These are phyloP conservation scores for Atta texana DNA, from an alignment of 1,140 invertebrate species.

Conservation along the genomic window DNA sequence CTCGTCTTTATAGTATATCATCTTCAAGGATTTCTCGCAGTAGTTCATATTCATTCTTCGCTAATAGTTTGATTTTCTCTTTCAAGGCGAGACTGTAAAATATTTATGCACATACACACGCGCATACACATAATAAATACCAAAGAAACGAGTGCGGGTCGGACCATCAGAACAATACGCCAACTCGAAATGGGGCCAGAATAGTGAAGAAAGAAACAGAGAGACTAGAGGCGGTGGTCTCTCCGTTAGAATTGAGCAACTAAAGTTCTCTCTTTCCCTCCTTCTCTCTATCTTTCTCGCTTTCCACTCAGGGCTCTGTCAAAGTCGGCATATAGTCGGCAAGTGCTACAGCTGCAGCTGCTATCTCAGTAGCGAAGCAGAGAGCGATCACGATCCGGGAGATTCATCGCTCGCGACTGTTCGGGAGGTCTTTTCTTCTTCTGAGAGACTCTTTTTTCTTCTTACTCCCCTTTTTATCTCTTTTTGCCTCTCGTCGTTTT, in stretches of 20 bases:
- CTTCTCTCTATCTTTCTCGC: slow-evolving; percentile 56
- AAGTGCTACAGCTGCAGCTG: slow-evolving; percentile 70
- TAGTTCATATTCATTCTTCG: not conserved
- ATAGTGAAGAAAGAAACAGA: slow-evolving; percentile 74
- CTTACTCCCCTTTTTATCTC: not conserved
- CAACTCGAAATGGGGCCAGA: slow-evolving; percentile 85
- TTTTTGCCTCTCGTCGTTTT: not conserved
- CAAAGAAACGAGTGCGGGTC: slow-evolving; percentile 81
- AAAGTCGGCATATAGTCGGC: slow-evolving; percentile 78
- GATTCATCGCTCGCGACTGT: slow-evolving; percentile 44
- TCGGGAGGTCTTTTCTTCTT: slow-evolving; percentile 24
- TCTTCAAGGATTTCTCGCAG: not conserved
- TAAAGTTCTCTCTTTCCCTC: slow-evolving; percentile 53
- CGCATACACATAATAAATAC: slow-evolving; percentile 73
- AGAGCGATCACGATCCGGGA: slow-evolving; percentile 53
- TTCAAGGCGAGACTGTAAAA: not conserved
- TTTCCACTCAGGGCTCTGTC: slow-evolving; percentile 78
- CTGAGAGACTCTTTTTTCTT: not conserved
- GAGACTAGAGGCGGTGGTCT: slow-evolving; percentile 22
- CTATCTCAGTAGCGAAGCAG: slow-evolving; percentile 67
- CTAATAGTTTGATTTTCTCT: not conserved
- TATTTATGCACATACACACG: not conserved
- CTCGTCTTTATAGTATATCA: not conserved
- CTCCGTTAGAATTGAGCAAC: slow-evolving; percentile 77
- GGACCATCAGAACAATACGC: slow-evolving; percentile 82